Conservation (phyloP, 1,140 invertebrate species). For the Gonioctena quinquepunctata region DNA sequence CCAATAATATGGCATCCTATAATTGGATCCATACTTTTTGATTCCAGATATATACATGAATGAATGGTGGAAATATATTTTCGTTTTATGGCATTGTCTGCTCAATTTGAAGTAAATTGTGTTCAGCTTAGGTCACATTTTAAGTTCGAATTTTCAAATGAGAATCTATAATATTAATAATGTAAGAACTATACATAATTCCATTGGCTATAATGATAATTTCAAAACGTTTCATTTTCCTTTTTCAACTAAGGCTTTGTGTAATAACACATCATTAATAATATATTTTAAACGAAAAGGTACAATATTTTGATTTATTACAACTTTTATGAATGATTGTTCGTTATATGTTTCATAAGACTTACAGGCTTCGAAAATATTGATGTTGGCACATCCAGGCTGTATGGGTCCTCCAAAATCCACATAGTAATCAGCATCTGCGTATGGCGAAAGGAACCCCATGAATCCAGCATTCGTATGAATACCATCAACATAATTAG, state of each 20-base stretch:
- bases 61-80: no score
- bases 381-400: conserved; percentile 70
- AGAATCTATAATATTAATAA: no score
- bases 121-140: no score
- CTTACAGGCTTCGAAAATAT: conserved; percentile 29
- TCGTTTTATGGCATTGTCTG: no score
- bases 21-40: neutral
- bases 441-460: conserved; percentile 72
- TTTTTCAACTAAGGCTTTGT: no score
- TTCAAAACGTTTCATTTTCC: no score
- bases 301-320: neutral
- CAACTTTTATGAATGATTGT: neutral
- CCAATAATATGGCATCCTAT: neutral
- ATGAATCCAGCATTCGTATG: conserved; percentile 84
- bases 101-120: no score
- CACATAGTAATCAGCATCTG: conserved; percentile 85
- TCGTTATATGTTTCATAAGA: neutral
- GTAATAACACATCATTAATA: neutral
- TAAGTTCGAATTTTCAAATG: no score
- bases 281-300: neutral
- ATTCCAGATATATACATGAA: no score
- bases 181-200: no score
- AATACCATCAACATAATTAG: conserved; percentile 86
- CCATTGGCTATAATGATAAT: no score
- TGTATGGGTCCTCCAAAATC: conserved; percentile 78